Conservation (phyloP, 2,113 vertebrate genomes). For the Sander vitreus region DNA sequence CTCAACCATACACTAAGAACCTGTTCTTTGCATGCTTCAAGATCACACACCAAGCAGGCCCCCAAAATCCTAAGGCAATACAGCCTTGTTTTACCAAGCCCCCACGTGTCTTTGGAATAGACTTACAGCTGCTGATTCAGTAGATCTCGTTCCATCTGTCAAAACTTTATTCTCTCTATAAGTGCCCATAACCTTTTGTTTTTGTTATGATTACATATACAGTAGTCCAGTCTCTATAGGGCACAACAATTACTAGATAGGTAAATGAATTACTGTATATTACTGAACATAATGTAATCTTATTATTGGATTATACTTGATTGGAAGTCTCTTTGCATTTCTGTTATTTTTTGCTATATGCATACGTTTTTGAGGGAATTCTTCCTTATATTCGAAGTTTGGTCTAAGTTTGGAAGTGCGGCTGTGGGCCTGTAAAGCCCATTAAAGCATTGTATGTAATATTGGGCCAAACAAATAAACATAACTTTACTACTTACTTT, state of each 20-base stretch:
- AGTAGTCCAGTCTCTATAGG: neutral
- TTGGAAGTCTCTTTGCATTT: neutral
- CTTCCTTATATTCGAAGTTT: neutral
- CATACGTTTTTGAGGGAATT: neutral
- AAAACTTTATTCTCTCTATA: conserved; percentile 9
- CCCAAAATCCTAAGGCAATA: conserved; percentile 18
- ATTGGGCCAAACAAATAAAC: neutral
- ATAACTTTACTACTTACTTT: neutral
- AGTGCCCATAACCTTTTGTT: conserved; percentile 7
- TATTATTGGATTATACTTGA: neutral
- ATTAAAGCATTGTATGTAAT: neutral
- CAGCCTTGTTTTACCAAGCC: conserved; percentile 5
- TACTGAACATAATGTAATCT: neutral
- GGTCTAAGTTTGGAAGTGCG: neutral
- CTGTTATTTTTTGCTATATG: neutral
- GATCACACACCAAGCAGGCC: conserved; percentile 11
- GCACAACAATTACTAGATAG: neutral
- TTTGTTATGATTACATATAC: conserved; percentile 11
- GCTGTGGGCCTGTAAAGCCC: neutral
- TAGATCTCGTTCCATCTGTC: neutral
- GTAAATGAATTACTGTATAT: neutral
- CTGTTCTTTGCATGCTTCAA: conserved; percentile 17
- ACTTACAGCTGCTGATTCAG: neutral
- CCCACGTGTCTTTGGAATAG: conserved; percentile 1
- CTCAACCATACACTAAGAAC: conserved; percentile 1